phyloP scores from a whole-genome alignment of 2,113 vertebrate species.

The Athene noctua region DNA sequence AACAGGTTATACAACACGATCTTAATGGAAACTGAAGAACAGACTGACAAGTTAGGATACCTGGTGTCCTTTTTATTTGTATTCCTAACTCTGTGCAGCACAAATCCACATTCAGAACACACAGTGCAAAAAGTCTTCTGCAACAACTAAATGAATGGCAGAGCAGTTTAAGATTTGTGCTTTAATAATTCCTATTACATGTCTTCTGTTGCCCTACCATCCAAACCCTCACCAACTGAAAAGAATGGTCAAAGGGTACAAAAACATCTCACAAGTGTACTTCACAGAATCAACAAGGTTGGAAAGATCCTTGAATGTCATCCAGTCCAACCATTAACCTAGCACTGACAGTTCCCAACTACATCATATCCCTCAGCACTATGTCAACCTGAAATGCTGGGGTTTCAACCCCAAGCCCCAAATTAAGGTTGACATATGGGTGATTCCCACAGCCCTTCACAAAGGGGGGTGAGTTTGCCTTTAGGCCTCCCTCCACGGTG shows the following conservation, averaged over 20 bases:
- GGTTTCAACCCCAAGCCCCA: too few species aligned
- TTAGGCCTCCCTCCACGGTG: too few species aligned
- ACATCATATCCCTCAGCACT: too few species aligned
- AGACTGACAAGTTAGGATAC: background rate
- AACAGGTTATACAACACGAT: background rate
- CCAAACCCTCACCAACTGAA: background rate
- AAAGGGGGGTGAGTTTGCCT: too few species aligned
- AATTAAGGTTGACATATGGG: too few species aligned
- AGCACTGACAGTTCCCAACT: too few species aligned
- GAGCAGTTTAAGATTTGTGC: background rate
- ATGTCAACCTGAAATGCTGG: too few species aligned
- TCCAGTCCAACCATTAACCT: too few species aligned
- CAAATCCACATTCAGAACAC: background rate
- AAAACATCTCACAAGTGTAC: background rate
- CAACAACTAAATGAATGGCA: background rate
- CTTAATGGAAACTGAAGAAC: background rate
- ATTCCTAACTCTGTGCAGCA: background rate
- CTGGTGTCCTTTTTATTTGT: background rate
- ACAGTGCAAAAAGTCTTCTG: background rate
- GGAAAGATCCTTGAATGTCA: too few species aligned
- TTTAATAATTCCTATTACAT: background rate
- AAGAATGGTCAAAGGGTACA: background rate
- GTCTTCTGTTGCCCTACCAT: background rate
- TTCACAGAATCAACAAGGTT: background rate
- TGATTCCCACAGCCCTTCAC: too few species aligned